Conservation (phyloP, 1,140 invertebrate species). For the Amyelois transitella region DNA sequence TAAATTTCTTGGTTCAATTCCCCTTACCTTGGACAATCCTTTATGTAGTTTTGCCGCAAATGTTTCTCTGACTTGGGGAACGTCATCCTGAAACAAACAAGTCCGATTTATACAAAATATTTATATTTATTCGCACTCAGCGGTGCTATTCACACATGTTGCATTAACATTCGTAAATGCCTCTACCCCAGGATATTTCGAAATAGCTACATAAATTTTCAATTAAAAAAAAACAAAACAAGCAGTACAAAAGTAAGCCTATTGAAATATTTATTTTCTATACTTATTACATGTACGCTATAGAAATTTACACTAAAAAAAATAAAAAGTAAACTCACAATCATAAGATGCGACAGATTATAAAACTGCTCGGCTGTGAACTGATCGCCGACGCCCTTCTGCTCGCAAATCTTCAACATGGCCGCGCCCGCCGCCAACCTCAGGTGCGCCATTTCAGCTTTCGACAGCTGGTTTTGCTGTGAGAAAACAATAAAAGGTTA, state of each 20-base stretch:
- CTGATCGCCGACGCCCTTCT: constrained; percentile 95
- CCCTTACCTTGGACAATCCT: constrained; percentile 76
- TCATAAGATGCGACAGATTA: constrained; percentile 92
- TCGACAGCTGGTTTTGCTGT: constrained; percentile 83
- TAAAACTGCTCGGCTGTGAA: constrained; percentile 96
- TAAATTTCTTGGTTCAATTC: no score
- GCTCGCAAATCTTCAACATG: constrained; percentile 97
- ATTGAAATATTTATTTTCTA: not conserved
- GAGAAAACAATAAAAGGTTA: constrained; percentile 29
- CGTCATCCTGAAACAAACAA: constrained; percentile 80
- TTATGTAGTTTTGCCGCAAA: constrained; percentile 95
- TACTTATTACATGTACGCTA: not conserved
- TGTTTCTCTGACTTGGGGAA: constrained; percentile 90
- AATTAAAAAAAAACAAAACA: no score
- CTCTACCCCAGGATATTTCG: no score
- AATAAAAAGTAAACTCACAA: constrained; percentile 75
- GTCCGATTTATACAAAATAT: not conserved
- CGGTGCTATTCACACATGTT: no score
- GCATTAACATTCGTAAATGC: no score
- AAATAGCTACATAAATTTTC: no score
- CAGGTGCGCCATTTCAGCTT: constrained; percentile 94
- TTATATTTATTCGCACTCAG: not conserved
- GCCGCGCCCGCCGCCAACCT: constrained; percentile 93
- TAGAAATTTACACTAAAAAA: not conserved
- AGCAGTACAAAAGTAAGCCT: no score